Base-by-base conservation (phyloP, 2,797 vertebrate species). In the Ctenosaura bakeri region DNA sequence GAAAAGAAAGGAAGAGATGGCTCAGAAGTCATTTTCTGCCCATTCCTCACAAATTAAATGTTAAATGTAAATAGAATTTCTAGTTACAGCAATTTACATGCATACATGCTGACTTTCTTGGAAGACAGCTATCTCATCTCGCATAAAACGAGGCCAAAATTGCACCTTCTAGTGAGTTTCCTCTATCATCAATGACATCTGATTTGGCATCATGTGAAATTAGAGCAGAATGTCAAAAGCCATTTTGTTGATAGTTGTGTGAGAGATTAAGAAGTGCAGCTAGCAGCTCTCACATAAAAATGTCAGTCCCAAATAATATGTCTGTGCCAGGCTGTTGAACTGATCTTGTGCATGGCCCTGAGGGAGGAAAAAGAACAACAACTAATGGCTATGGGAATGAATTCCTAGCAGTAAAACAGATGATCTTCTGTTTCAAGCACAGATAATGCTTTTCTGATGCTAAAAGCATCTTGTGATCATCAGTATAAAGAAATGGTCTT, bases 141-240 rank as follows among this genome's bases (percentile, higher is more conserved):
- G 35, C 64, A 52, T 50, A 94, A 91, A 93, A 87, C 79, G 64
- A 95, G 76, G 91, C 93, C 92, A 95, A 92, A 95, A 95, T 85
- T 82, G 93, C 59, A 83, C 59, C 56, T 92, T 92, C 80, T 42
- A 90, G 84, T 59, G 92, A 79, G 71, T 56, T 18, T 90, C 35
- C 83, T 95, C 83, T 94, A 80, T 90, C 90, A 93, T 77, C 93
- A 90, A 92, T 84, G 91, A 92, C 90, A 93, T 83, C 78, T 92
- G 91, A 92, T 90, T 94, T 87, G 74, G 38, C 79, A 86, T 88
- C 88, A 81, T 82, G 9, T 83, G 93, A 95, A 93, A 93, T 94
- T 90, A 94, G 91, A 90, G n/a, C 87, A 86, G 74, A 91, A 89
- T 92, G 92, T 94, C 90, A 95, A 93, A 93, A 91, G 88, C 52